Evolutionary conservation across 2,113 vertebrate species (phyloP), one percentile per base, ranked within the genome.

Genomic region (Osmerus eperlanus): DNA sequence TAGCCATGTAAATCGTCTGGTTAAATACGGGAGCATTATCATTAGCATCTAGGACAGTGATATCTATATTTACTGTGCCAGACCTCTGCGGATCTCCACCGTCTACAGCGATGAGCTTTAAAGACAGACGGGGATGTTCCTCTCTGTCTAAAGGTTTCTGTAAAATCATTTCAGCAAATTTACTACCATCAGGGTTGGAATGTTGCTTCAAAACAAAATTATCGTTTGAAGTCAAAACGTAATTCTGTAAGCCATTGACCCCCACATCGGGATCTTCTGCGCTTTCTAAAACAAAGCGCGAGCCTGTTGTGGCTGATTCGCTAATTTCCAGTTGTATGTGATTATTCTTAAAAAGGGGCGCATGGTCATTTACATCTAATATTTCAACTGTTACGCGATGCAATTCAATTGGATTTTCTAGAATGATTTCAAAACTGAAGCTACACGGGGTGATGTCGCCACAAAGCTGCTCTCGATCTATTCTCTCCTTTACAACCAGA

Each of bases 11-110:
- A 8, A 81, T 61, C 0, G 86, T 75, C 56, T 82, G 82, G 69
- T 78, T 81, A 80, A 92, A 93, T 0, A 78, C 56, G 23, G 90
- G 89, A 9, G 77, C 79, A 60, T 92, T 90, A 66, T 92, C 91
- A 76, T 90, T 92, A 5, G 68, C 81, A 54, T 91, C 90, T 60
- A 89, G 62, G 13, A 93, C 80, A 62, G 79, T 4, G 0, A 92
- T 65, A 0, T 12, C 72, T 11, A 93, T 86, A 76, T 84, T 73
- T 0, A 87, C 51, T 0, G 87, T 90, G 0, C 89, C 86, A 53
- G 89, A 89, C 21, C 16, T 67, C 0, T 64, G 83, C 0, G 89
- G 89, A 28, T 82, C 21, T 0, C 89, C 89, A 0, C 90, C 89
- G 14, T 91, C 90, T 47, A 70, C 77, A 9, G 88, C 89, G 1